phyloP scores from a whole-genome alignment of 2,888 invertebrate genomes.

The Acronicta aceris region DNA sequence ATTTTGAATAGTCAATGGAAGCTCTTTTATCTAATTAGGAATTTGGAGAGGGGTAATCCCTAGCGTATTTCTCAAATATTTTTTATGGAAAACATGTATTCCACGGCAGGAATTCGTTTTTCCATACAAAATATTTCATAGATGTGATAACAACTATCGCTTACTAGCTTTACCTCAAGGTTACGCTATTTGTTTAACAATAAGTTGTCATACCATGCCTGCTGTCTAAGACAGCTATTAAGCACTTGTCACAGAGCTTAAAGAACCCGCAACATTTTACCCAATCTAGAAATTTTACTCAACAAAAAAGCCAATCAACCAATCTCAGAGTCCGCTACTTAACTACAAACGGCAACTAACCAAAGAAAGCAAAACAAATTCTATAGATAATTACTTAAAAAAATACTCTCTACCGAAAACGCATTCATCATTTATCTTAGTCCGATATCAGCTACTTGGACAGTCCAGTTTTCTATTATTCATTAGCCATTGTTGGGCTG shows the following conservation, averaged over 20 bases:
- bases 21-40: too few relatives aligned
- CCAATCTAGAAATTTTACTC: background rate
- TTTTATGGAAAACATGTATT: too few relatives aligned
- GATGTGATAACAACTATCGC: background rate
- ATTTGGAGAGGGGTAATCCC: too few relatives aligned
- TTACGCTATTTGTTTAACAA: too few relatives aligned
- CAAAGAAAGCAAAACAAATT: slow-evolving; percentile 67
- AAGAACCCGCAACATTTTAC: background rate
- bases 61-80: too few relatives aligned
- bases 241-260: background rate
- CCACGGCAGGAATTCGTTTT: too few relatives aligned
- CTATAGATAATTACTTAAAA: slow-evolving; percentile 78
- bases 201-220: too few relatives aligned
- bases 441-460: slow-evolving; percentile 82
- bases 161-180: too few relatives aligned
- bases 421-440: slow-evolving; percentile 84
- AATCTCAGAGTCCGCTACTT: slow-evolving; percentile 22
- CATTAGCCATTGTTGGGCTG: slow-evolving; percentile 83
- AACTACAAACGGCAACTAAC: slow-evolving; percentile 22
- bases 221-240: too few relatives aligned
- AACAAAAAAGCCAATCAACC: slow-evolving; percentile 22
- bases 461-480: slow-evolving; percentile 85
- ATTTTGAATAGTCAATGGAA: too few relatives aligned
- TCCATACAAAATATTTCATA: background rate
- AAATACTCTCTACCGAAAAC: slow-evolving; percentile 76